Conservation (phyloP, 2,888 invertebrate species). For the Cremastinae sp. region DNA sequence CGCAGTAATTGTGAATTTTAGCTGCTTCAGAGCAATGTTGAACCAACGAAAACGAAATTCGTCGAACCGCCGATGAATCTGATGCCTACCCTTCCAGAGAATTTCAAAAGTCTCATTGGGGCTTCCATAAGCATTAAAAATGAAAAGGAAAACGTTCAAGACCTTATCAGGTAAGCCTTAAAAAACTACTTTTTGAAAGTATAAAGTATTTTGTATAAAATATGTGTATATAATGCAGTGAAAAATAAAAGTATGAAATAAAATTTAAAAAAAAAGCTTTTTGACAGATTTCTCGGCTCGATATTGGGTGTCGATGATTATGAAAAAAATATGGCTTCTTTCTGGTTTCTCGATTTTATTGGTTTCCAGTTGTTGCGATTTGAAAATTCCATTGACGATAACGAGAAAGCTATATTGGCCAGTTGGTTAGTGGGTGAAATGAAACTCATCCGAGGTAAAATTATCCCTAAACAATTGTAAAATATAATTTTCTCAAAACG, state of each 20-base stretch:
- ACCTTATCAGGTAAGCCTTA: conserved; percentile 65
- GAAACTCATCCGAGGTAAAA: conserved; percentile 67
- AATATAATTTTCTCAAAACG: neutral
- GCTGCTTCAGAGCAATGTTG: neutral
- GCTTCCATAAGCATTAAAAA: conserved; percentile 57
- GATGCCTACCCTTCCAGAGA: conserved; percentile 63
- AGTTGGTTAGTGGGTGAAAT: conserved; percentile 73
- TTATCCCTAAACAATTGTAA: too few species aligned
- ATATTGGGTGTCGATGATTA: conserved; percentile 80
- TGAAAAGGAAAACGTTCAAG: conserved; percentile 56
- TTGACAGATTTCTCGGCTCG: conserved; percentile 77
- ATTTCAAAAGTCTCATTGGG: conserved; percentile 63
- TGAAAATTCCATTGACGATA: conserved; percentile 61
- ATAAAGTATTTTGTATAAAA: too few species aligned
- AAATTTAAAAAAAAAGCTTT: too few species aligned
- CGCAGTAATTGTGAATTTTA: conserved; percentile 10
- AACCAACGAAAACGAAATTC: neutral
- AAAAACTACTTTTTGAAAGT: neutral
- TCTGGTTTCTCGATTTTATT: conserved; percentile 82
- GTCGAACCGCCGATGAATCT: conserved; percentile 35
- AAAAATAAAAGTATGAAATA: too few species aligned
- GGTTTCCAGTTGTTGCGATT: conserved; percentile 70
- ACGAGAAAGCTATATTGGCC: conserved; percentile 65
- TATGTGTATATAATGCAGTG: too few species aligned
- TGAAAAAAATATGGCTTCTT: conserved; percentile 80